These are phyloP conservation scores for Phenacoccus solenopsis DNA, from an alignment of 1,140 invertebrate species.

Conservation along the genomic window DNA sequence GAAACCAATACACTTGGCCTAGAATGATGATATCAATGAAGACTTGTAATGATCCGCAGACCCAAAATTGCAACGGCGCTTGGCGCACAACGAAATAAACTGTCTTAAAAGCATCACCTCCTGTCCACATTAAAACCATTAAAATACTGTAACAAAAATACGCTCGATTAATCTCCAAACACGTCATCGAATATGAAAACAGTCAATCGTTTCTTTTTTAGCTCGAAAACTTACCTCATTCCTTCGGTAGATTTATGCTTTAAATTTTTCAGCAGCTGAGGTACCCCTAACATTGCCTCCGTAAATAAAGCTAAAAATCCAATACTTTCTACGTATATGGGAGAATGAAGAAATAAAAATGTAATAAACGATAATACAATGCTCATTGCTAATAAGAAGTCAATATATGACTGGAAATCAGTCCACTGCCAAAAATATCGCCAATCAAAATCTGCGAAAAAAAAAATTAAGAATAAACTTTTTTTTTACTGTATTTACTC, in stretches of 20 bases:
- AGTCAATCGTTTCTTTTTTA: no score
- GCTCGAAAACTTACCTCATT: slow-evolving; percentile 84
- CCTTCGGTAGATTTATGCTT: slow-evolving; percentile 83
- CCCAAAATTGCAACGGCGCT: slow-evolving; percentile 87
- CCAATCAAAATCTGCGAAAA: slow-evolving; percentile 64
- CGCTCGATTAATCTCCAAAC: no score
- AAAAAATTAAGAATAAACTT: slow-evolving; percentile 4
- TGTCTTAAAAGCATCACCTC: slow-evolving; percentile 93
- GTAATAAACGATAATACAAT: slow-evolving; percentile 68
- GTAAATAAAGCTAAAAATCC: slow-evolving; percentile 91
- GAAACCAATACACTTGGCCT: slow-evolving; percentile 49
- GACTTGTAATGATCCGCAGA: slow-evolving; percentile 89
- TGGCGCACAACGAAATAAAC: slow-evolving; percentile 82
- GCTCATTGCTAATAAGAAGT: slow-evolving; percentile 81
- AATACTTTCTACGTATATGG: slow-evolving; percentile 72
- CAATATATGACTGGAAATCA: slow-evolving; percentile 90
- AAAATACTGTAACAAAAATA: slow-evolving; percentile 51
- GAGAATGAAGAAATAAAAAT: slow-evolving; percentile 69
- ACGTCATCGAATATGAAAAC: no score
- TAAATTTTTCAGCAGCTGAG: slow-evolving; percentile 83
- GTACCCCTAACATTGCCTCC: slow-evolving; percentile 90
- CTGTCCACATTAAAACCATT: slow-evolving; percentile 96
- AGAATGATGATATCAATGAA: slow-evolving; percentile 71
- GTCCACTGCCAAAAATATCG: slow-evolving; percentile 98
- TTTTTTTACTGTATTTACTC: background rate